Evolutionary conservation across 37 sponge, comb jelly and placozoan genomes (phyloP), one percentile per base, ranked within the genome.

Genomic region (Tethya wilhelma): DNA sequence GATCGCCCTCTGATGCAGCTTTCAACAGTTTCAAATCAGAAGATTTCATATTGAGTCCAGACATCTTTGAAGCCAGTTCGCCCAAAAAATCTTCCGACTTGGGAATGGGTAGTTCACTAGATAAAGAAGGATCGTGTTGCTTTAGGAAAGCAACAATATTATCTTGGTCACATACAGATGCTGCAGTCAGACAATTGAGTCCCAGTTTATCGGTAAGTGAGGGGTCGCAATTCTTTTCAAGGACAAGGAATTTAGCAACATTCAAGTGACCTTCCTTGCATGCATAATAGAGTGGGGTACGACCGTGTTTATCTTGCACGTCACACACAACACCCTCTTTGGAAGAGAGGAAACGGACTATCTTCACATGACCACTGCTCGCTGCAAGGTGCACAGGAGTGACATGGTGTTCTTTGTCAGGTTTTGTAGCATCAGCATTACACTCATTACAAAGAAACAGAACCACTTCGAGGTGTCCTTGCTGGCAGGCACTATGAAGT

Each of bases 311-410:
- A 23, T 82, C 83, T 29, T 71, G n/a, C 33, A 58, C 28, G 31
- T 72, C 65, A 33, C 38, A 55, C 14, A 68, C 57, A 40, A 56
- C 22, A 6, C 36, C 36, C 8, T 9, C 32, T 1, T 57, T 31
- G 0, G 69, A 25, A 30, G 64, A 71, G 3, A 82, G 60, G 30
- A 60, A 60, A 29, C 60, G 36, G 20, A 82, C 73, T 4, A 82
- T 71, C 20, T 62, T n/a, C 22, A 73, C 11, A 31, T 71, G 74
- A 22, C 83, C 83, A 41, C 26, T 56, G 25, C 4, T 56, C 19
- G 74, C 73, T 33, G 84, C 84, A 4, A 84, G 56, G 25, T 84
- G 84, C 8, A 84, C 17, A 55, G 84, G 62, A 68, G 84, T 75
- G 9, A 67, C 69, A 55, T 44, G n/a, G 58, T 81, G 62, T 8